Conservation (phyloP, 2,797 vertebrate genomes). For the Karalla daura region DNA sequence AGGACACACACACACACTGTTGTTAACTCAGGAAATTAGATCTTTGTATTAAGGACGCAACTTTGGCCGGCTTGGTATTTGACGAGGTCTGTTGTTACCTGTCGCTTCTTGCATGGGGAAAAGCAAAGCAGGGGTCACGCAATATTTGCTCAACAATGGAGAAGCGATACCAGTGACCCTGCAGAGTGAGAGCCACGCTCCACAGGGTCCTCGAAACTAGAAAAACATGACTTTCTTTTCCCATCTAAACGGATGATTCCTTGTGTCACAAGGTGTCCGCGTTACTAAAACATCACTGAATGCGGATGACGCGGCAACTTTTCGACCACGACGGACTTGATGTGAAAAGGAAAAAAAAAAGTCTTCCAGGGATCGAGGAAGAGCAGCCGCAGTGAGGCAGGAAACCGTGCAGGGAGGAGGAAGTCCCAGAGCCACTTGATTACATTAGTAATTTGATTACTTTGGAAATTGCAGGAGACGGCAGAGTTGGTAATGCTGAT, state of each 20-base stretch:
- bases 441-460: background rate
- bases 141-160: conserved; percentile 31
- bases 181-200: conserved; percentile 10
- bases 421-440: background rate
- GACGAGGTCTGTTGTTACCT: background rate
- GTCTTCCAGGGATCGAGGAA: no score
- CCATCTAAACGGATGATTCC: background rate
- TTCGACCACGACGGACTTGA: background rate
- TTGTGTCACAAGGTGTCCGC: background rate
- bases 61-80: conserved; percentile 15
- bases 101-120: conserved; percentile 8
- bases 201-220: conserved; percentile 1
- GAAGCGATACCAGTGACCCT: conserved; percentile 12
- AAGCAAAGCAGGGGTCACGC: conserved; percentile 4
- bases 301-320: background rate
- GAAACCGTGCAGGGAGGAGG: no score
- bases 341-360: background rate
- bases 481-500: background rate
- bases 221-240: conserved; percentile 8
- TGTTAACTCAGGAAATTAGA: conserved; percentile 35
- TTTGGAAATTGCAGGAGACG: background rate
- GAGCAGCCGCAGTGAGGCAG: no score
- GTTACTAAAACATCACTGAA: background rate
- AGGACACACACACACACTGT: background rate
- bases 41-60: background rate